Conservation (phyloP, 1,140 invertebrate species). For the Aricia agestis region DNA sequence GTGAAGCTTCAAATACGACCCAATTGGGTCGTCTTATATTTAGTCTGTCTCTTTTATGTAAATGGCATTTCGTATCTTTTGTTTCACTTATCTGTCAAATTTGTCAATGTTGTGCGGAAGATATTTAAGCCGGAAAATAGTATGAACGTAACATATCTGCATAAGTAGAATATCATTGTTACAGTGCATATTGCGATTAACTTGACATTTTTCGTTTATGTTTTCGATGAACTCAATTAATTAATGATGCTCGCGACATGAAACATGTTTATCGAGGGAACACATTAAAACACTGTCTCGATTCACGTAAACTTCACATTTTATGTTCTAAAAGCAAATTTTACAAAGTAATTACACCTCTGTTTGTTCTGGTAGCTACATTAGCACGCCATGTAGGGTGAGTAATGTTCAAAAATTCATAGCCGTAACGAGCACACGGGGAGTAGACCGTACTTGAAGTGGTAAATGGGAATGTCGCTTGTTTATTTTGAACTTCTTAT, state of each 20-base stretch:
- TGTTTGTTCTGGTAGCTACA: not conserved
- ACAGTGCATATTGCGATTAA: not conserved
- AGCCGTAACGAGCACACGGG: not conserved
- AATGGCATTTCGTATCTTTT: no score
- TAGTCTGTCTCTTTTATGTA: no score
- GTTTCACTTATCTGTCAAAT: no score
- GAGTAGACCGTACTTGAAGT: not conserved
- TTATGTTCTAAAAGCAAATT: not conserved
- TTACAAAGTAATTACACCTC: slow-evolving; percentile 9
- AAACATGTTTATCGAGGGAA: not conserved
- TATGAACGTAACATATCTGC: no score
- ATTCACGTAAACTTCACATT: not conserved
- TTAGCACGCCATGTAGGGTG: not conserved
- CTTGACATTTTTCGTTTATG: not conserved
- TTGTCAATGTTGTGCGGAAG: no score
- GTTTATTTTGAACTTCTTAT: not conserved
- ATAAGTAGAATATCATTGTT: no score
- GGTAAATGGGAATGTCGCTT: not conserved
- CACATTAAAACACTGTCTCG: not conserved
- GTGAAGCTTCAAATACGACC: no score
- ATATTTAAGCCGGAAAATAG: no score
- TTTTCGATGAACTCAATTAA: not conserved
- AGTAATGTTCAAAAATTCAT: slow-evolving; percentile 11
- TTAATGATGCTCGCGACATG: not conserved
- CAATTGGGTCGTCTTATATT: no score